A percentile compares a stretch with the other conserved stretches of the same genome.
These are phyloP conservation scores for Pseudococcus viburni DNA, from an alignment of 2,888 invertebrate genomes.

Conservation along the genomic window DNA sequence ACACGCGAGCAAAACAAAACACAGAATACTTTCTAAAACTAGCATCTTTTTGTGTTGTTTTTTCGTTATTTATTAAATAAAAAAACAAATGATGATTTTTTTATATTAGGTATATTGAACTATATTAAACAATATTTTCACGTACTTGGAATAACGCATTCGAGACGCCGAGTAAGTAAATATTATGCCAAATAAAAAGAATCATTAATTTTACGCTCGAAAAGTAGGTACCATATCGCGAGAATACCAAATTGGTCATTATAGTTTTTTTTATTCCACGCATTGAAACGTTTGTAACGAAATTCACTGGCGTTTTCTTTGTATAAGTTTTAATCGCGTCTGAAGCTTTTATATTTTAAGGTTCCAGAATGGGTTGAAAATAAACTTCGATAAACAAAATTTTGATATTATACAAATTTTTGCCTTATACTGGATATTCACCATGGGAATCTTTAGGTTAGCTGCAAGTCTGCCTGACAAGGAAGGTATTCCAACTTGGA, in stretches of 20 bases:
- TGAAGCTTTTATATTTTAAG: no score
- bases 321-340: not conserved
- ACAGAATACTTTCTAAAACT: not conserved
- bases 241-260: conserved; percentile 30
- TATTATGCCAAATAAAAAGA: not conserved
- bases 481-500: no score
- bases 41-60: not conserved
- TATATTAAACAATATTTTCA: conserved; percentile 43
- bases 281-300: not conserved
- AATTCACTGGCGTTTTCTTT: not conserved
- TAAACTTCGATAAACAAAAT: no score
- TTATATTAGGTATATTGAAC: not conserved
- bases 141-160: not conserved
- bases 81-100: not conserved
- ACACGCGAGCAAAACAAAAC: not conserved
- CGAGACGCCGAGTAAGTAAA: not conserved
- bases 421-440: no score
- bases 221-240: not conserved
- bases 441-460: no score
- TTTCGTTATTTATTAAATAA: conserved; percentile 16
- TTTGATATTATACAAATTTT: no score
- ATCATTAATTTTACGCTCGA: conserved; percentile 30
- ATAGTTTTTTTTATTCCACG: not conserved
- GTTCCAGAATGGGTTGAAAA: no score
- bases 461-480: no score